These are phyloP conservation scores for Acrocyrtus sp. DNA, from an alignment of 2,888 invertebrate species.

Conservation along the genomic window DNA sequence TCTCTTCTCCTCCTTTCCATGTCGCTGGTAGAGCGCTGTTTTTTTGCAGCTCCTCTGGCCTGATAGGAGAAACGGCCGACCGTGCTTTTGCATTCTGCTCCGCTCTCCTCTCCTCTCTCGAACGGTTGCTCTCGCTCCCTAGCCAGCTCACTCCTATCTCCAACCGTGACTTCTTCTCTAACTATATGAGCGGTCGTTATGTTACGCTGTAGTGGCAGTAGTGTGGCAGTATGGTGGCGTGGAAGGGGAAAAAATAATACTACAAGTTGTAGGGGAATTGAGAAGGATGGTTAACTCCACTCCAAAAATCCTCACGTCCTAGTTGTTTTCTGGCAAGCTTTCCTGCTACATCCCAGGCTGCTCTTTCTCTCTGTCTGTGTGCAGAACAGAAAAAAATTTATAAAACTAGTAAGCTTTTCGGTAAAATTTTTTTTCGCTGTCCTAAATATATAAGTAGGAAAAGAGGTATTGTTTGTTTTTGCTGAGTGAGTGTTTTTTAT, in stretches of 20 bases:
- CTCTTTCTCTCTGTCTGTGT: too few relatives aligned
- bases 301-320: conserved; percentile 61
- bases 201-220: neutral
- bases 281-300: conserved; percentile 50
- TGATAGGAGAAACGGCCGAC: neutral
- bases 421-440: too few relatives aligned
- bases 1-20: neutral
- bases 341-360: conserved; percentile 57
- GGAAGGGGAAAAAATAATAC: neutral
- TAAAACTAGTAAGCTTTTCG: too few relatives aligned
- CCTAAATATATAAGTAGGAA: too few relatives aligned
- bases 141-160: neutral
- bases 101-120: neutral
- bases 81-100: neutral
- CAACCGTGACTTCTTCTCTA: neutral
- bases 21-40: too few relatives aligned
- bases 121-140: neutral
- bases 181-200: conserved; percentile 10
- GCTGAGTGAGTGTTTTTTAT: too few relatives aligned
- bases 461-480: too few relatives aligned
- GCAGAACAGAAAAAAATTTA: too few relatives aligned
- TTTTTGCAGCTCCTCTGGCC: neutral
- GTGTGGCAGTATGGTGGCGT: neutral
- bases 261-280: neutral
- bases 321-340: conserved; percentile 63